Conservation (phyloP, 2,888 invertebrate genomes). For the Epinotia brunnichana region DNA sequence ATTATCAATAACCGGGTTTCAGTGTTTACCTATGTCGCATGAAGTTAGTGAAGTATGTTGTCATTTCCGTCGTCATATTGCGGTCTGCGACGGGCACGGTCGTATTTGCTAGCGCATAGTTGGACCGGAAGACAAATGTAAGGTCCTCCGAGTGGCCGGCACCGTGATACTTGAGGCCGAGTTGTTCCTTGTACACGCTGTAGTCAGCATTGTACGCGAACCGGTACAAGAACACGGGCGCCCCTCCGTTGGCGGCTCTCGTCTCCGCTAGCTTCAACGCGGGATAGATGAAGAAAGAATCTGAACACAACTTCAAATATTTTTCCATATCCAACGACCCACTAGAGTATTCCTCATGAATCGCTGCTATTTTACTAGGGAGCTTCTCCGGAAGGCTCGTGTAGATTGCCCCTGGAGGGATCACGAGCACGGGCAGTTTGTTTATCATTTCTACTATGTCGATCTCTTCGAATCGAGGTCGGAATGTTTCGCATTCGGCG, state of each 20-base stretch:
- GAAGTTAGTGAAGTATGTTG: slow-evolving; percentile 62
- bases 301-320: slow-evolving; percentile 62
- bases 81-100: slow-evolving; percentile 48
- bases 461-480: slow-evolving; percentile 59
- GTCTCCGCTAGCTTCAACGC: slow-evolving; percentile 61
- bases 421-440: slow-evolving; percentile 54
- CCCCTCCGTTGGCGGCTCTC: slow-evolving; percentile 56
- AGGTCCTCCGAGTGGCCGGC: slow-evolving; percentile 85
- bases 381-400: slow-evolving; percentile 49
- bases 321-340: slow-evolving; percentile 57
- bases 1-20: neutral
- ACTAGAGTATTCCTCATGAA: slow-evolving; percentile 61
- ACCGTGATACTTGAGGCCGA: slow-evolving; percentile 70
- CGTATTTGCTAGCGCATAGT: slow-evolving; percentile 54
- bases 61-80: slow-evolving; percentile 64
- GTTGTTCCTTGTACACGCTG: slow-evolving; percentile 73
- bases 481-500: slow-evolving; percentile 70
- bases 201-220: slow-evolving; percentile 79
- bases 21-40: slow-evolving; percentile 63
- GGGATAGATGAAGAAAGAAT: slow-evolving; percentile 66
- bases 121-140: slow-evolving; percentile 78
- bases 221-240: slow-evolving; percentile 80
- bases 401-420: slow-evolving; percentile 59
- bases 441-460: slow-evolving; percentile 57
- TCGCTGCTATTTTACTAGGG: slow-evolving; percentile 51